Conservation (phyloP, 1,140 invertebrate genomes). For the Diabrotica undecimpunctata region DNA sequence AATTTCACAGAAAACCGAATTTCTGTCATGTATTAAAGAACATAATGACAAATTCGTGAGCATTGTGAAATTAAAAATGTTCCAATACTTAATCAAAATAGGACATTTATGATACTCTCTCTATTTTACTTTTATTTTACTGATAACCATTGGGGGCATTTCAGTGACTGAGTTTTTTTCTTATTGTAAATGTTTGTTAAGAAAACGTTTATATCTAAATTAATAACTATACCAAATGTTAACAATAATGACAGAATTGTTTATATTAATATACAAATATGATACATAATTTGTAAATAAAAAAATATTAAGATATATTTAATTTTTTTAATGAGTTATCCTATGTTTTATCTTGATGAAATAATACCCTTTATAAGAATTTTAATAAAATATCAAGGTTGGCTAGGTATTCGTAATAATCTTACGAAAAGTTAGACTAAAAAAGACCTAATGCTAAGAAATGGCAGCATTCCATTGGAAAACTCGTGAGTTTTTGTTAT, state of each 20-base stretch:
- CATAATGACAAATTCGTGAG: too few relatives aligned
- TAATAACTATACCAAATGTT: constrained; percentile 37
- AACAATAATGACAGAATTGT: constrained; percentile 35
- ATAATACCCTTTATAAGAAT: too few relatives aligned
- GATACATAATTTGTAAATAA: constrained; percentile 36
- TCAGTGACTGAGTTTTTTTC: constrained; percentile 34
- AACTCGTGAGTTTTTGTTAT: too few relatives aligned
- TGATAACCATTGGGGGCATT: constrained; percentile 29
- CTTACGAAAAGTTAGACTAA: too few relatives aligned
- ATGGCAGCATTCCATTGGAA: too few relatives aligned
- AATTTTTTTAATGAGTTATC: background rate
- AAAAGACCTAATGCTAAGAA: too few relatives aligned
- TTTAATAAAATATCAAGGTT: too few relatives aligned
- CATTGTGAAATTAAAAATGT: too few relatives aligned
- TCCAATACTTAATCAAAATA: background rate
- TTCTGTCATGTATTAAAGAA: too few relatives aligned
- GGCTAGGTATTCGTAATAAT: too few relatives aligned
- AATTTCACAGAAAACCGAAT: too few relatives aligned
- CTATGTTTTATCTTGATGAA: too few relatives aligned
- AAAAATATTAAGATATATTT: constrained; percentile 13
- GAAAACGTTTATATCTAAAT: constrained; percentile 34
- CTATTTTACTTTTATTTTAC: constrained; percentile 11
- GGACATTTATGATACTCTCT: constrained; percentile 3
- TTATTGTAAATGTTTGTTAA: constrained; percentile 30
- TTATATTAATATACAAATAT: constrained; percentile 34